These are phyloP conservation scores for Hozukius guyotensis DNA, from an alignment of 2,797 vertebrate species.

Conservation along the genomic window DNA sequence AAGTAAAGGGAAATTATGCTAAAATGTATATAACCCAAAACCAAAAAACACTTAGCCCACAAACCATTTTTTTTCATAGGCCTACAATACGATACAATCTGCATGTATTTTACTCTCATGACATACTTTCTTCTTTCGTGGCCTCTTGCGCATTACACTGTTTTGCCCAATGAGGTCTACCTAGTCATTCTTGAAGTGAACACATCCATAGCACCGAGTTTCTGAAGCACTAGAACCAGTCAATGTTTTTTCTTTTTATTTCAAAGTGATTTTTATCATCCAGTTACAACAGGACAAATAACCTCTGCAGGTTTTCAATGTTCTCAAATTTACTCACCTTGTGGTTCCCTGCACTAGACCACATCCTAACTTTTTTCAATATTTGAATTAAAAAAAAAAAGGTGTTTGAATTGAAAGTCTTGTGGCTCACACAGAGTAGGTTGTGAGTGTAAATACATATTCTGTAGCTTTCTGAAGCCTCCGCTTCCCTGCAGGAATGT, in stretches of 20 bases:
- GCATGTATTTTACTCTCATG: neutral
- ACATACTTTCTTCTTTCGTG: neutral
- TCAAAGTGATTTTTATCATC: conserved; percentile 23
- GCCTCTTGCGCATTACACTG: neutral
- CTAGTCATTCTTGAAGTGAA: neutral
- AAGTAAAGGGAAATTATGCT: neutral
- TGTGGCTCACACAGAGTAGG: conserved; percentile 26
- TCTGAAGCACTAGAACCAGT: neutral
- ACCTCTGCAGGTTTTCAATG: neutral
- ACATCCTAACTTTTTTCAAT: conserved; percentile 41
- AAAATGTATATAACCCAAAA: neutral
- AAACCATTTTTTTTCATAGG: neutral
- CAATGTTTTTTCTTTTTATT: neutral
- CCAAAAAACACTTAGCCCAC: neutral
- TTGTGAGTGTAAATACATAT: conserved; percentile 61
- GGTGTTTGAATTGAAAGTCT: conserved; percentile 43
- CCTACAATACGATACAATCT: neutral
- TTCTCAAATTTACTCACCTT: conserved; percentile 14
- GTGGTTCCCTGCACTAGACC: conserved; percentile 7
- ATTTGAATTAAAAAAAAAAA: conserved; percentile 15
- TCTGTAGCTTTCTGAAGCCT: conserved; percentile 80
- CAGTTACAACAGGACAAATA: conserved; percentile 17
- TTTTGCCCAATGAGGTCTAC: neutral
- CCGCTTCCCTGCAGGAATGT: conserved; percentile 81
- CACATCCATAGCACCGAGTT: neutral